Evolutionary conservation across 37 sponge, comb jelly and placozoan genomes (phyloP), one percentile per base, ranked within the genome.

Genomic region (Cladorhizidae sp.): DNA sequence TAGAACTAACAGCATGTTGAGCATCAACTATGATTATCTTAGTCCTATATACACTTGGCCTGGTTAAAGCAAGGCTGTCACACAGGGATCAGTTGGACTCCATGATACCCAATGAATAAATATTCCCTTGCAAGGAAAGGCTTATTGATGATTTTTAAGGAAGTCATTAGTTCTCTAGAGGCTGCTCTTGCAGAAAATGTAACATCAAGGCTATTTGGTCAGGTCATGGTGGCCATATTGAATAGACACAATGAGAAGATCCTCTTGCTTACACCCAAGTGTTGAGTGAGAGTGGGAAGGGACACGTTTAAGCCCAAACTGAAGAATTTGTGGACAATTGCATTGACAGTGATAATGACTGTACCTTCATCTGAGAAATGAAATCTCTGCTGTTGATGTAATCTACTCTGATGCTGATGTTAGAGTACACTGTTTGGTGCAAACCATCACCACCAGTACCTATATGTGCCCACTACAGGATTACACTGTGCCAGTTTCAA

Each of bases 71-170:
- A 92, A 0, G 82, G 88, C 25, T 84, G 36, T 71, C 26, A 37
- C 32, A 56, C 92, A 92, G 11, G 81, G 78, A 70, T 87, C 88
- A 28, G 62, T 76, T 57, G 82, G 85, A 88, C 18, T 2, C 52
- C 39, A 64, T 69, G 43, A 22, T 41, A 35, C 3, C 39, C 39
- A 2, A 77, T 36, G 1, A 6, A 20, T 22, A 86, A n/a, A 25
- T 64, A 29, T 15, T 69, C 57, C 40, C 77, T 68, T 39, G 57
- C 23, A 3, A 76, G 33, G 55, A 56, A 81, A 17, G 82, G 62
- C 18, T 51, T 15, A 15, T 82, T 74, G 20, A 76, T 29, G n/a
- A 88, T 76, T 0, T 17, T 21, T 18, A 78, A 21, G 38, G 73
- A 74, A 59, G 6, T 38, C 0, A 78, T 25, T 21, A 41, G 73